Evolutionary conservation across 2,888 invertebrate species (phyloP), one percentile per base, ranked within the genome.

Genomic region (Choreutis nemorana): DNA sequence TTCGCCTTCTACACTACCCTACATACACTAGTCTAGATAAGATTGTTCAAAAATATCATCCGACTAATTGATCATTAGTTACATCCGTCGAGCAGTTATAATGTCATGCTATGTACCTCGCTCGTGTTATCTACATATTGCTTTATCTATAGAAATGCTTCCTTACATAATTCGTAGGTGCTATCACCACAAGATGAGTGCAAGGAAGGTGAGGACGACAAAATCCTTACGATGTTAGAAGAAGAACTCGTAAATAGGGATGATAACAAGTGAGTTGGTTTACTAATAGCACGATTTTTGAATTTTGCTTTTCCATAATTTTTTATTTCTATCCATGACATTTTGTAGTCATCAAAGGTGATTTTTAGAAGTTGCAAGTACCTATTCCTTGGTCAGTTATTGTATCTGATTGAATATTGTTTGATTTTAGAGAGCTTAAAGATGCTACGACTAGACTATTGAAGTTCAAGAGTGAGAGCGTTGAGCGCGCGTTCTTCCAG

Each of bases 161-260:
- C 60, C 50, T 6, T 59, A 55, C 59, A 60, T 68, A 62, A 66
- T 72, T 56, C 62, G 55, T 71, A 75, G 73, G 72, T 75, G 52
- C 59, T 75, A 47, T 75, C 75, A 39, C 73, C 67, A 40, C 70
- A 72, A 61, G 75, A 68, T 37, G 73, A 72, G 55, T 59, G 50
- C 50, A 65, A 55, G 81, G 84, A 61, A 83, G 87, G 55, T 82
- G 87, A 41, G 85, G 90, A 63, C 84, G 87, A 56, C 89, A 93
- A 70, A 87, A 91, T 72, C 83, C 86, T 59, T 78, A 89, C 55
- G 35, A 78, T 78, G 78, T 81, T 94, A 47, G 82, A 89, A 48
- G 89, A 91, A 59, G 94, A 94, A 61, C 82, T 94, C 32, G 88
- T 92, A 42, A 90, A 87, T 57, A 83, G 92, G 52, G 91, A 94